Evolutionary conservation across 1,140 invertebrate genomes (phyloP).

Genomic region (Pantala flavescens): DNA sequence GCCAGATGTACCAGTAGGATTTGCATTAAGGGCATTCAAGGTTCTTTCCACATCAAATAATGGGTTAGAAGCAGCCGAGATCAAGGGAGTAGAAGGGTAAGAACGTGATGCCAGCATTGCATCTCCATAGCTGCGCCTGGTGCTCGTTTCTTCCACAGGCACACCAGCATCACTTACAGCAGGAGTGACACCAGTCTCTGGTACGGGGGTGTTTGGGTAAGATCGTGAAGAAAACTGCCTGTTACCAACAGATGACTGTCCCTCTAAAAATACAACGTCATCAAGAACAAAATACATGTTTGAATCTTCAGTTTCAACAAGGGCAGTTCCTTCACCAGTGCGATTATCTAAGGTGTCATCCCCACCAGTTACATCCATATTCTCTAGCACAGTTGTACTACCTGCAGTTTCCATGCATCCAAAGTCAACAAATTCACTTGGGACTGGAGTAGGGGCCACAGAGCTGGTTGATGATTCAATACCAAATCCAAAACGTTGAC

Average conservation of each 20-base stretch:
- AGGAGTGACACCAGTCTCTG: slow-evolving; percentile 27
- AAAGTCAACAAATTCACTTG: slow-evolving; percentile 58
- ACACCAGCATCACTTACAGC: slow-evolving; percentile 23
- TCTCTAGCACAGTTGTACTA: slow-evolving; percentile 28
- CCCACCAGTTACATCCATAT: slow-evolving; percentile 24
- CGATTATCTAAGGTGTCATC: slow-evolving; percentile 31
- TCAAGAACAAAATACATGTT: slow-evolving; percentile 35
- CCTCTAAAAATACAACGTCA: slow-evolving; percentile 29
- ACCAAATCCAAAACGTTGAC: neutral
- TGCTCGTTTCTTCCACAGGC: slow-evolving; percentile 18
- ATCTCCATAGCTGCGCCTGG: slow-evolving; percentile 18
- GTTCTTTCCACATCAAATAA: slow-evolving; percentile 29
- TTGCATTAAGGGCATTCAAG: slow-evolving; percentile 34
- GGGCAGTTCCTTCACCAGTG: slow-evolving; percentile 30
- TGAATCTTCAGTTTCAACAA: slow-evolving; percentile 35
- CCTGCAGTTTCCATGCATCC: slow-evolving; percentile 42
- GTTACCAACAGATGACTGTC: slow-evolving; percentile 31
- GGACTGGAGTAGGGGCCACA: slow-evolving; percentile 54
- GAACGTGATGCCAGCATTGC: slow-evolving; percentile 35
- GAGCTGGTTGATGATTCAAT: slow-evolving; percentile 47
- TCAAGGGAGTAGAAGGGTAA: slow-evolving; percentile 35
- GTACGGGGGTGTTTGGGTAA: slow-evolving; percentile 38
- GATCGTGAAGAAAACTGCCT: slow-evolving; percentile 28
- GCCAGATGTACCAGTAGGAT: slow-evolving; percentile 28
- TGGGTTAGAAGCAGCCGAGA: slow-evolving; percentile 29